Evolutionary conservation across 2,113 vertebrate species (phyloP), one percentile per base, ranked within the genome.

Genomic region (Lamprotornis superbus): DNA sequence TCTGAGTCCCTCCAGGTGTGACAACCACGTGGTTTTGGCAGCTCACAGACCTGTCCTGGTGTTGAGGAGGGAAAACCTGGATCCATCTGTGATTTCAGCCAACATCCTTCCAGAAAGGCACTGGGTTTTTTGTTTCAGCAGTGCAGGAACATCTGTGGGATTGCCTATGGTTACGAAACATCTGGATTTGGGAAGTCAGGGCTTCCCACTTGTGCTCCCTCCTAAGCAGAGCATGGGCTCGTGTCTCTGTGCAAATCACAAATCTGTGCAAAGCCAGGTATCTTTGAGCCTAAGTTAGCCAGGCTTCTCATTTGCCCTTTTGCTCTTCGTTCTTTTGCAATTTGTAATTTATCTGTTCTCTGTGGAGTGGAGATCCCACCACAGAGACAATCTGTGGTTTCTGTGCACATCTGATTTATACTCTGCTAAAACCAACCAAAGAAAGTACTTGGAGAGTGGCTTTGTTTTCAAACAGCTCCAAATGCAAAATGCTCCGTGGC

Each of bases 381-480:
- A 2, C 74, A 68, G 76, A 19, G 78, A 60, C 46, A 52, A 40
- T 40, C 89, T 28, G 56, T 67, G 59, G 17, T 86, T 93, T 94
- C 85, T 47, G 5, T 28, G 28, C 94, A 80, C 56, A 76, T 74
- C 31, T 6, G 0, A 78, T 70, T 83, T 49, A 24, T 50, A 11
- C 69, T 59, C 55, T n/a, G 65, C 74, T 87, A 83, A 91, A 95
- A 57, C 61, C 87, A 87, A 56, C 55, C 67, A 64, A 55, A 23
- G 91, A 53, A 88, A 88, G 84, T 40, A 55, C 65, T 76, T 67
- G 61, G 53, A 73, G 83, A 83, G 67, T 2, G 8, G 73, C 67
- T 93, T 96, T 90, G 71, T 83, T 89, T 96, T 46, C 94, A 87
- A 85, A 87, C 33, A 63, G 63, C 74, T 94, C 56, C 88, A 93